Base-by-base conservation (phyloP, 1,140 invertebrate genomes). In the Drosophila paulistorum region DNA sequence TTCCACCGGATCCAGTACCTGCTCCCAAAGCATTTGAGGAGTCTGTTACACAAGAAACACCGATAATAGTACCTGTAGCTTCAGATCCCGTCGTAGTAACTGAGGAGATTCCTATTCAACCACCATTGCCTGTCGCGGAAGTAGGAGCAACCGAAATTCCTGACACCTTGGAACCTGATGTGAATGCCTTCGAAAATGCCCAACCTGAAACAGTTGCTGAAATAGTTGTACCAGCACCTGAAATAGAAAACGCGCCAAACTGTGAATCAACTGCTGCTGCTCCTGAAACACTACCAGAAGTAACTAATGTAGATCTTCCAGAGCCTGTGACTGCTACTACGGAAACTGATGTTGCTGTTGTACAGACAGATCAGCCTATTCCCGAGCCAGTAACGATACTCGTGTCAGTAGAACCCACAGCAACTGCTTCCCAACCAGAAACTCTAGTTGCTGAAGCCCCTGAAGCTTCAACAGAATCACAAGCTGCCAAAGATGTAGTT, bases 161-260 rank as follows among this genome's bases (percentile, higher is more conserved):
- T n/a, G 17, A 3, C 1, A 3, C 11, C 1, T 14, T 41, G 14
- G 54, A 39, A 45, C 13, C 39, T 11, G 60, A 23, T 23, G 14
- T 9, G 3, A 41, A 39, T 33, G 33, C 23, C 3, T 41, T 23
- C 7, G 54, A 7, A 11, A 37, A 2, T 37, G 35, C 3, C 9
- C 35, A 37, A 42, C 7, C n/a, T 3, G 65, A 48, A 26, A 10
- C 48, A 4, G 30, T 35, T 33, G n/a, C 20, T 3, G 70, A 67
- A n/a, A 5, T 11, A 11, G 7, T 37, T 10, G 35, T 37, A 37
- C 10, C 35, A 37, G 9, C 9, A 37, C 23, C 58, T 2, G 33
- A 55, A 59, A 6, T 42, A 11, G 17, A 17, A 0, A 7, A 17
- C 1, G 20, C 10, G 6, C 23, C 23, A 2, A 67, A 35, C 57